These are phyloP conservation scores for Stenodera caucasica DNA, from an alignment of 2,888 invertebrate species.

Conservation along the genomic window DNA sequence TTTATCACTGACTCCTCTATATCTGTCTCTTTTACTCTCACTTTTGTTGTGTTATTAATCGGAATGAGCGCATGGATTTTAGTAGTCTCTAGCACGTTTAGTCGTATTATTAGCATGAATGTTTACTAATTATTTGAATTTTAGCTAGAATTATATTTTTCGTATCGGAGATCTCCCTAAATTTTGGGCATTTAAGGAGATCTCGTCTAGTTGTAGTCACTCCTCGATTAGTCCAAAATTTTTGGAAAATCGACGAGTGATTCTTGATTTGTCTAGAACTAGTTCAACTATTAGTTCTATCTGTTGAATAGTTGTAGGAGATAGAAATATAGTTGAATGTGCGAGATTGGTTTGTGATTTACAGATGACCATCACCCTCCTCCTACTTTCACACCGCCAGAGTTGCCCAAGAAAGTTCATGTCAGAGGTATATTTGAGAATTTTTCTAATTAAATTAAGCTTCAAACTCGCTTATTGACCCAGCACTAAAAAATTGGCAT, in stretches of 20 bases:
- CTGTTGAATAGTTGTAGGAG: constrained; percentile 23
- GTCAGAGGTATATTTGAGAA: constrained; percentile 77
- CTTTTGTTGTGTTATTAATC: not conserved
- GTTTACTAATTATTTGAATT: not conserved
- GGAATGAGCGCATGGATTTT: not conserved
- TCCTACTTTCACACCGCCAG: constrained; percentile 98
- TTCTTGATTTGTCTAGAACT: not conserved
- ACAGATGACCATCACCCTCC: constrained; percentile 97
- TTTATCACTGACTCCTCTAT: constrained; percentile 5
- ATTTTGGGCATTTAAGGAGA: too few species aligned
- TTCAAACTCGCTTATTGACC: not conserved
- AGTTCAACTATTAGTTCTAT: not conserved
- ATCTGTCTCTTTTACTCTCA: constrained; percentile 5
- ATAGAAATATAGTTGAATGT: constrained; percentile 55
- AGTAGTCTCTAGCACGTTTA: not conserved
- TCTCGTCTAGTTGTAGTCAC: too few species aligned
- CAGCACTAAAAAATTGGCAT: not conserved
- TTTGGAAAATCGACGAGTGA: not conserved
- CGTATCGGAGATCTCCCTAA: not conserved
- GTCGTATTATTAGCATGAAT: not conserved
- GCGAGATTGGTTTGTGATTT: constrained; percentile 72
- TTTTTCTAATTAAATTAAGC: constrained; percentile 12
- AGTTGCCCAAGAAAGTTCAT: constrained; percentile 98
- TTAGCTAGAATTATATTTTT: not conserved
- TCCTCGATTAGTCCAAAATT: not conserved